Evolutionary conservation across 2,113 vertebrate genomes (phyloP), one percentile per base, ranked within the genome.

Genomic region (Vimba vimba): DNA sequence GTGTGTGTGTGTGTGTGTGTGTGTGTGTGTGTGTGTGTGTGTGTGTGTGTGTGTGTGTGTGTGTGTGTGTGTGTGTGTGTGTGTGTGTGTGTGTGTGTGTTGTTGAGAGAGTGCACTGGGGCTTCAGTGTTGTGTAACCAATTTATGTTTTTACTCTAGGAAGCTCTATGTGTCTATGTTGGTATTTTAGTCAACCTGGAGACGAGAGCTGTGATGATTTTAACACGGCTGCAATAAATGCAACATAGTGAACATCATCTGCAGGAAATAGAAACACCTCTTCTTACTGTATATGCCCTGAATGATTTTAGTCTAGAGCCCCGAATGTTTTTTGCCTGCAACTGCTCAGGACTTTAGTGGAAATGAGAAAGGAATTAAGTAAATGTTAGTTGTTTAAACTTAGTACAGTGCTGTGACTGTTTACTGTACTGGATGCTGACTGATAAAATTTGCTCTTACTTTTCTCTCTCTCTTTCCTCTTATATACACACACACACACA

Each of bases 121-220:
- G 57, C 66, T 79, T 78, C 76, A 77, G 85, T 74, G 82, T 88
- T 88, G 82, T 55, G 47, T 85, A 88, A 87, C 85, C 60, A 13
- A 55, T 50, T 57, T 45, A 9, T 43, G 74, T 62, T 78, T 59
- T 71, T 13, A 68, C 84, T 57, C 76, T 59, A 36, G 55, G 23
- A 66, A n/a, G 39, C 43, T 50, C n/a, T 79, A 50, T 84, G 55
- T 52, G 69, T 80, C 12, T 78, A n/a, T 47, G 57, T 23, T 23
- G 45, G 27, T n/a, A 47, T 17, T n/a, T 85, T 57, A 66, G 73
- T 1, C 36, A 74, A 82, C 36, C 19, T 69, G 19, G 23, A 73
- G 75, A 73, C 39, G 4, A 45, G 25, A 62, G 66, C 39, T 62
- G 25, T 69, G 47, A 82, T 87, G 78, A 76, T 79, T 78, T 62